These are phyloP conservation scores for Clupea harengus DNA, from an alignment of 2,113 vertebrate species.

Conservation along the genomic window DNA sequence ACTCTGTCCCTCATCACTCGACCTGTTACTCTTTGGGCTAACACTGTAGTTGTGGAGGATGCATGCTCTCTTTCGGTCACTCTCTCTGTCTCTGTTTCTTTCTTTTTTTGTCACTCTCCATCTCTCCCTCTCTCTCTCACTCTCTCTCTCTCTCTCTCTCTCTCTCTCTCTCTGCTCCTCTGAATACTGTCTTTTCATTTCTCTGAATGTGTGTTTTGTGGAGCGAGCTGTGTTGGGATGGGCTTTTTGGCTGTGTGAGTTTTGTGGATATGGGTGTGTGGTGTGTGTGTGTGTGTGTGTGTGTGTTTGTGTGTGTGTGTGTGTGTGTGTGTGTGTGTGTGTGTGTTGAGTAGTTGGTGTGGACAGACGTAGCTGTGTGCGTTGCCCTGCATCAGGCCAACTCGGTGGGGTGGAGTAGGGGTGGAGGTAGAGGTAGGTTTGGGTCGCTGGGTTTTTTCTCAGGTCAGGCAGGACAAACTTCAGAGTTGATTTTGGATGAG, in stretches of 20 bases:
- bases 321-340: neutral
- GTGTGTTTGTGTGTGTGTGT: too few species aligned
- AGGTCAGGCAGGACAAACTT: neutral
- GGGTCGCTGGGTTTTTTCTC: neutral
- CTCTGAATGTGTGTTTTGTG: constrained; percentile 37
- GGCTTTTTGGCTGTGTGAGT: constrained; percentile 16
- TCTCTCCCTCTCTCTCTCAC: neutral
- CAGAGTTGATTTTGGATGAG: neutral
- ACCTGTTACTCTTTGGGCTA: neutral
- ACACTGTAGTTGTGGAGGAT: too few species aligned
- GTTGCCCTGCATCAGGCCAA: neutral
- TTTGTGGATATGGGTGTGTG: neutral
- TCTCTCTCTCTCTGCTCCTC: neutral
- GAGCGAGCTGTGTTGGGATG: neutral
- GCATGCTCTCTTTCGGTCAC: neutral
- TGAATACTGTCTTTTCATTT: neutral
- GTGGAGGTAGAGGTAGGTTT: neutral
- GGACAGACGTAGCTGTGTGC: neutral
- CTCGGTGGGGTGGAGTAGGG: neutral
- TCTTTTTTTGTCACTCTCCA: constrained; percentile 23
- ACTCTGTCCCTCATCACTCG: neutral
- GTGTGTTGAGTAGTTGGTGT: neutral
- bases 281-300: too few species aligned
- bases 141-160: constrained; percentile 1
- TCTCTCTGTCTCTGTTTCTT: neutral